phyloP scores from a whole-genome alignment of 2,888 invertebrate species.

The Leptopilina syphax region DNA sequence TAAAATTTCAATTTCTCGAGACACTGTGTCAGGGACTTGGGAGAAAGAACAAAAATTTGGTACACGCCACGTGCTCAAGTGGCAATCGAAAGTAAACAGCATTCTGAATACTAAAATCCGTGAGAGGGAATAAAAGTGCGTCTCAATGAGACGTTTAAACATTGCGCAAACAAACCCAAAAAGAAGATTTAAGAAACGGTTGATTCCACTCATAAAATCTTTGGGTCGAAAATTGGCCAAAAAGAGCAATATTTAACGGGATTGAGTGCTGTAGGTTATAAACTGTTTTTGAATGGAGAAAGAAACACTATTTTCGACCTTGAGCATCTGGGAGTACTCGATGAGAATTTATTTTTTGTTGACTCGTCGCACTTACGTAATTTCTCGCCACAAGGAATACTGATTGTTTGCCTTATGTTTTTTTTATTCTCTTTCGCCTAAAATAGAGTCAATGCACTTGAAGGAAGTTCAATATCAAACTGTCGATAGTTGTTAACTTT shows the following conservation, averaged over 20 bases:
- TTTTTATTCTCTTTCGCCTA: neutral
- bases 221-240: too few relatives aligned
- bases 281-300: neutral
- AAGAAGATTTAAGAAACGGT: conserved; percentile 49
- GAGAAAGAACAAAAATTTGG: conserved; percentile 61
- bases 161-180: conserved; percentile 36
- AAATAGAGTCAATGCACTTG: neutral
- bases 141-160: neutral
- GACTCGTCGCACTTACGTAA: conserved; percentile 21
- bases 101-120: conserved; percentile 60
- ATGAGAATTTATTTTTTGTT: conserved; percentile 2
- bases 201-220: conserved; percentile 53
- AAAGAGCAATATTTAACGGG: too few relatives aligned
- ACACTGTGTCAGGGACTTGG: conserved; percentile 61
- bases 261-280: too few relatives aligned
- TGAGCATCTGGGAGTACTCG: neutral
- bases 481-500: too few relatives aligned
- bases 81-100: conserved; percentile 70
- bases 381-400: neutral
- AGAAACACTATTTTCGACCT: conserved; percentile 1
- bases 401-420: neutral
- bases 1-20: conserved; percentile 20
- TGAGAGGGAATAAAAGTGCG: conserved; percentile 12
- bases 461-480: too few relatives aligned
- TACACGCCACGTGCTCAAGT: conserved; percentile 60